Evolutionary conservation across 2,797 vertebrate species (phyloP), one percentile per base, ranked within the genome.

Genomic region (Falco rusticolus): DNA sequence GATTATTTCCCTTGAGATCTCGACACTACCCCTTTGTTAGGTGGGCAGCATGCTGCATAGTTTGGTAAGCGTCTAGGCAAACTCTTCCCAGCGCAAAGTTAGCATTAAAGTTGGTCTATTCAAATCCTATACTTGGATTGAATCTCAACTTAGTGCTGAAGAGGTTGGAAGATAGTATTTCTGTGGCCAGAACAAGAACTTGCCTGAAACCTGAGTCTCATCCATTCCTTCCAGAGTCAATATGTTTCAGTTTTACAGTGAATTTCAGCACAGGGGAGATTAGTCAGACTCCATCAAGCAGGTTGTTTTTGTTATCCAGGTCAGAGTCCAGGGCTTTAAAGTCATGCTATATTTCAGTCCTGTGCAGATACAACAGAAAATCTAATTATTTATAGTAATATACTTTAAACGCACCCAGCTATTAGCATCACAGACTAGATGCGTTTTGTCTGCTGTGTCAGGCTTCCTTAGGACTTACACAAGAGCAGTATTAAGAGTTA

Each of bases 271-370:
- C 1, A 3, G 41, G 37, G 33, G 17, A 89, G 71, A 84, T 94
- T 22, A 90, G 80, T 74, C 85, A 84, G 81, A 85, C 78, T 93
- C 75, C 90, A 71, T 70, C 86, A 47, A 48, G 57, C 84, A 92
- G 68, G 84, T 89, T 95, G 91, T 53, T 95, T 95, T 92, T 93
- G 92, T 96, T 95, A 96, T 11, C 70, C 81, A 93, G 91, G 86
- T 96, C 86, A 92, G 88, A 89, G 71, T 75, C 90, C 68, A 64
- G 53, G 60, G 70, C 71, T 93, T 95, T 93, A 63, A 84, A 94
- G 84, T 70, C 83, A 64, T 13, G 56, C 77, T 74, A 74, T 50
- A 50, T 93, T 95, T 91, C 85, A 87, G 56, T 64, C 43, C 43
- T n/a, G 48, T 74, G 53, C 71, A 85, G 53, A 74, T 79, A 84